Evolutionary conservation across 2,113 vertebrate genomes (phyloP).

Genomic region (Oophaga pumilio): DNA sequence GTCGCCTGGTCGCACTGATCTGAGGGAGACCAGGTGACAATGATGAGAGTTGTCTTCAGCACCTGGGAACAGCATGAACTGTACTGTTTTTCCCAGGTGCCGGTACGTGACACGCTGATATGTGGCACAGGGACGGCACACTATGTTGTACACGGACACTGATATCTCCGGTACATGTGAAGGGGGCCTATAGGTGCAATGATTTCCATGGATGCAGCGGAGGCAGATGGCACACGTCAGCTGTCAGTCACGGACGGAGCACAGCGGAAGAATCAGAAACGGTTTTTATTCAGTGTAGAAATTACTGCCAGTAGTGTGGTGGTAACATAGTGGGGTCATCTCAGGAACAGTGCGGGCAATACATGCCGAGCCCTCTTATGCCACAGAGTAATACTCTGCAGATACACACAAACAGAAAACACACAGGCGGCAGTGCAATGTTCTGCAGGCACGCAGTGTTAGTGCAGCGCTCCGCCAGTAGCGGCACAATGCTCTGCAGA

Average conservation of each 20-base stretch:
- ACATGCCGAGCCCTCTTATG: neutral
- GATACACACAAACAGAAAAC: neutral
- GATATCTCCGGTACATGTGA: too few relatives aligned
- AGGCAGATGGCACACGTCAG: neutral
- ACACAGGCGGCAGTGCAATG: neutral
- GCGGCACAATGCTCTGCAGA: neutral
- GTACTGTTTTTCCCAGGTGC: too few relatives aligned
- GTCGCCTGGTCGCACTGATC: too few relatives aligned
- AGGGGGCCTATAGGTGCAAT: too few relatives aligned
- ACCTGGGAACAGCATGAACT: too few relatives aligned
- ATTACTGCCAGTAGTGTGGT: neutral
- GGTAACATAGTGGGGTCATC: neutral
- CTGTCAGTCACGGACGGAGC: neutral
- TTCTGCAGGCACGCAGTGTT: neutral
- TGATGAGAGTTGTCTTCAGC: too few relatives aligned
- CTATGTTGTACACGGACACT: too few relatives aligned
- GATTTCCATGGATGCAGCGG: neutral
- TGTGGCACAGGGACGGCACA: too few relatives aligned
- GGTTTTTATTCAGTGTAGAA: constrained; percentile 24
- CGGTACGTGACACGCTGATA: too few relatives aligned
- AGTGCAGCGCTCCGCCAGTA: neutral
- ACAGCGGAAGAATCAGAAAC: neutral
- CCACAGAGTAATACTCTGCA: neutral
- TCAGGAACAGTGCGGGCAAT: neutral
- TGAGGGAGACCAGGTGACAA: too few relatives aligned